Percentiles rank a stretch among this genome's conserved stretches.
These are phyloP conservation scores for Prolemur simus DNA, from an alignment of 2,113 vertebrate genomes.

Conservation along the genomic window DNA sequence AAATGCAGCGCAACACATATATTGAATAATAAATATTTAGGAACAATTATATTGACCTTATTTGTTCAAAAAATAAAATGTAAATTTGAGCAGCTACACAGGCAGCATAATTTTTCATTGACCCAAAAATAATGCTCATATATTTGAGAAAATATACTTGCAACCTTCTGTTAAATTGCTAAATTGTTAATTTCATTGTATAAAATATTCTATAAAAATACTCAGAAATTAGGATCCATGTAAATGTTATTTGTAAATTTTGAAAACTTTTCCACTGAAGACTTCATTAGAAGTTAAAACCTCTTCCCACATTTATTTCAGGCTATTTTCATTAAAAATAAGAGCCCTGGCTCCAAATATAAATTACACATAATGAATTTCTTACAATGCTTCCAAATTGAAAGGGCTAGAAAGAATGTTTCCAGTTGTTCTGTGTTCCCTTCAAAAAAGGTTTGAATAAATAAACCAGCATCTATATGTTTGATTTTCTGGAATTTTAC, in stretches of 20 bases:
- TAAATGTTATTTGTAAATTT: background rate
- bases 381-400: background rate
- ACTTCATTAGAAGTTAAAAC: background rate
- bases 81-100: background rate
- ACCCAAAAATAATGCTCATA: background rate
- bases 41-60: background rate
- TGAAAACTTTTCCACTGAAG: background rate
- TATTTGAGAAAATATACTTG: conserved; percentile 2
- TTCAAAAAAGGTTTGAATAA: background rate
- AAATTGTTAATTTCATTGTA: background rate
- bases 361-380: background rate
- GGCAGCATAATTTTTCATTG: background rate
- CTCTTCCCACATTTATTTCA: background rate
- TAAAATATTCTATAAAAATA: conserved; percentile 18
- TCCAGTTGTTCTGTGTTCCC: background rate
- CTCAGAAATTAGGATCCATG: background rate
- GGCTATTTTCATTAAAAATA: background rate
- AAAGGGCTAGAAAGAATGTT: background rate
- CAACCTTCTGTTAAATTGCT: background rate
- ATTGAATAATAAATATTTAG: background rate
- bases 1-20: background rate
- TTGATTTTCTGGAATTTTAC: background rate
- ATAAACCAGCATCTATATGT: background rate
- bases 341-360: background rate
- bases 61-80: background rate